These are phyloP conservation scores for Diaphora mendica DNA, from an alignment of 2,888 invertebrate genomes.

Conservation along the genomic window DNA sequence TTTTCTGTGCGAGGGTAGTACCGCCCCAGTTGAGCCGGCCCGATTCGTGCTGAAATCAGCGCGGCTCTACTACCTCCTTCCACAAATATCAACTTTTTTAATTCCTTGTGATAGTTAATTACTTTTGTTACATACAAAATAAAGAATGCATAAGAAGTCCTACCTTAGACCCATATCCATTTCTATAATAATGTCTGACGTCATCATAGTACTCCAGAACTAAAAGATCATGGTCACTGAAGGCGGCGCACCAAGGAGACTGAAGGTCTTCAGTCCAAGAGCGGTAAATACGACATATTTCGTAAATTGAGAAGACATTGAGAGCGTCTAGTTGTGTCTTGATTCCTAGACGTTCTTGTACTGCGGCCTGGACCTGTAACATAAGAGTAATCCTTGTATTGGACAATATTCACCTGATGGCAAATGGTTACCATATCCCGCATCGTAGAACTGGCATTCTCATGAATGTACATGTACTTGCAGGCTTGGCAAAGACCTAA, in stretches of 20 bases:
- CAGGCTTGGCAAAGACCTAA: too few relatives aligned
- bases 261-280: conserved; percentile 80
- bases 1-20: too few relatives aligned
- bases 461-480: background rate
- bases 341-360: conserved; percentile 84
- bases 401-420: background rate
- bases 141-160: conserved; percentile 25
- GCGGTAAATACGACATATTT: conserved; percentile 92
- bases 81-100: background rate
- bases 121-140: background rate
- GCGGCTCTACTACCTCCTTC: too few relatives aligned
- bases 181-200: conserved; percentile 89
- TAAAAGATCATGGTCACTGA: conserved; percentile 89
- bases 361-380: conserved; percentile 71
- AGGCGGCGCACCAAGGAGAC: conserved; percentile 92
- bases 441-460: background rate
- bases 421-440: too few relatives aligned
- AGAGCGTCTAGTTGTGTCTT: conserved; percentile 60
- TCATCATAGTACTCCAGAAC: conserved; percentile 92
- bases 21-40: too few relatives aligned
- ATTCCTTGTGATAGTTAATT: background rate
- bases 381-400: background rate
- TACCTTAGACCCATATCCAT: conserved; percentile 76
- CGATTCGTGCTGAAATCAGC: too few relatives aligned
- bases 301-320: conserved; percentile 89